Conservation (phyloP, 1,140 invertebrate genomes). For the Panagrolaimus sp. region DNA sequence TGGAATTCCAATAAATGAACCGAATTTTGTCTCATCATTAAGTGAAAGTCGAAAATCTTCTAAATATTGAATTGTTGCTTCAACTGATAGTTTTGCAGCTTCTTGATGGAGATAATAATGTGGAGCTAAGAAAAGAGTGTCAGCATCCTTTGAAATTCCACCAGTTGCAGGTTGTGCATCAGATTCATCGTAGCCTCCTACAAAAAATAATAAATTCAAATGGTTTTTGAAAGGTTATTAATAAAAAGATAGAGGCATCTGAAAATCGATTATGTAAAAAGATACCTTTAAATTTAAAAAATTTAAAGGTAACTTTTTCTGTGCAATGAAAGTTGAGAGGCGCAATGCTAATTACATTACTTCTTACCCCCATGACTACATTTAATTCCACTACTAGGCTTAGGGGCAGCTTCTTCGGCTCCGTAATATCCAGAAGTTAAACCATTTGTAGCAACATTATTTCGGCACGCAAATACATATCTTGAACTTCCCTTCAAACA, state of each 20-base stretch:
- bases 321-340: too few relatives aligned
- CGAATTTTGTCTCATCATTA: not conserved
- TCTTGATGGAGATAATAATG: slow-evolving; percentile 8
- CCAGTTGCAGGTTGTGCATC: not conserved
- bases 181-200: not conserved
- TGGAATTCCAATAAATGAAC: not conserved
- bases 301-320: too few relatives aligned
- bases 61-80: slow-evolving; percentile 5
- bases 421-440: not conserved
- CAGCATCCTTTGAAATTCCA: slow-evolving; percentile 3
- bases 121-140: not conserved
- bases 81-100: not conserved
- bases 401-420: not conserved
- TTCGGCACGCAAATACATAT: not conserved
- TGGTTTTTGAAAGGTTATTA: too few relatives aligned
- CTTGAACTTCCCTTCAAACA: not conserved
- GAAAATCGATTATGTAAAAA: too few relatives aligned
- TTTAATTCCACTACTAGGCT: not conserved
- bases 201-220: too few relatives aligned
- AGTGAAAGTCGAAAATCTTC: not conserved
- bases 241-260: too few relatives aligned
- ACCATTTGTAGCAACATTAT: not conserved
- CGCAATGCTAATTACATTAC: too few relatives aligned
- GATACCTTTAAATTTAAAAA: too few relatives aligned
- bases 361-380: slow-evolving; percentile 2